Conservation (phyloP, 2,113 vertebrate genomes). For the Aptenodytes patagonicus region DNA sequence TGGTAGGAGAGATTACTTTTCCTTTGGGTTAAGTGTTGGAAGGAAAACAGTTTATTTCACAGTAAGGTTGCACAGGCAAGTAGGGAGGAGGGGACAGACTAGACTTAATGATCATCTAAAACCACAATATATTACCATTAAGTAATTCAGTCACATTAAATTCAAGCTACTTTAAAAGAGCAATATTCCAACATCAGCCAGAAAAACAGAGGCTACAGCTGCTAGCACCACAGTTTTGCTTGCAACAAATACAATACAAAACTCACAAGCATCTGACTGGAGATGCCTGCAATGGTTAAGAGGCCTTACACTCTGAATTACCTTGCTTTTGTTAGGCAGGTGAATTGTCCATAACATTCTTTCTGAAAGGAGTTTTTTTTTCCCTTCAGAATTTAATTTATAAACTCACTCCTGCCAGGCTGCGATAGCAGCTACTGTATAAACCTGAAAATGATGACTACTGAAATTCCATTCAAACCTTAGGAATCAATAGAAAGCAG, state of each 20-base stretch:
- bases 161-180: not conserved
- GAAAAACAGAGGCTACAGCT: not conserved
- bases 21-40: not conserved
- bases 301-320: conserved; percentile 1
- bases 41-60: not conserved
- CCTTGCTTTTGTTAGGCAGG: conserved; percentile 19
- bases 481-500: conserved; percentile 16
- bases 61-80: not conserved
- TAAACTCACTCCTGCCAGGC: conserved; percentile 24
- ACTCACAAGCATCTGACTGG: not conserved
- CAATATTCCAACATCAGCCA: not conserved
- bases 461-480: conserved; percentile 35
- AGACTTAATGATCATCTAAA: not conserved
- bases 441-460: conserved; percentile 15
- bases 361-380: conserved; percentile 4
- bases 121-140: not conserved
- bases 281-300: not conserved
- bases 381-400: conserved; percentile 54
- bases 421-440: conserved; percentile 19
- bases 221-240: not conserved
- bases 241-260: not conserved
- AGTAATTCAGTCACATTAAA: not conserved
- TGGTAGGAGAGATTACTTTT: not conserved
- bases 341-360: not conserved
- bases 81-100: not conserved